Percentiles rank a stretch among this genome's conserved stretches.
These are phyloP conservation scores for Centroberyx gerrardi DNA, from an alignment of 2,797 vertebrate species.

Conservation along the genomic window DNA sequence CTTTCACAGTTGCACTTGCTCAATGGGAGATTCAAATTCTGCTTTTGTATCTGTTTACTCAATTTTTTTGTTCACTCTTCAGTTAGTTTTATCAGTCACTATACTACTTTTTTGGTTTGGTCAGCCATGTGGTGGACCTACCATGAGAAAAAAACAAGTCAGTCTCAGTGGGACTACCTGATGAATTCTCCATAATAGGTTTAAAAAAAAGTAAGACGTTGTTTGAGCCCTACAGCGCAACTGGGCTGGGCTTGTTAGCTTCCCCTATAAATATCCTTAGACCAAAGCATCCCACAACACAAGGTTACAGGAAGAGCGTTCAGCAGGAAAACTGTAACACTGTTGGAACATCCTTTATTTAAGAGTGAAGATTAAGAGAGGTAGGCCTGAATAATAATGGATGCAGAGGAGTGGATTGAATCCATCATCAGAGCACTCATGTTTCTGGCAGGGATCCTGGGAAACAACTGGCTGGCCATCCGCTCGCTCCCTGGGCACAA, in stretches of 20 bases:
- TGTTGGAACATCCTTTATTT: not conserved
- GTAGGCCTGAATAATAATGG: constrained; percentile 55
- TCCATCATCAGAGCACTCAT: constrained; percentile 76
- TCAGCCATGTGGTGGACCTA: not conserved
- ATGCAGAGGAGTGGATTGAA: constrained; percentile 61
- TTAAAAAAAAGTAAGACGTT: not conserved
- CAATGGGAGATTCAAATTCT: too few species aligned
- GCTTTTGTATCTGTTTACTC: too few species aligned
- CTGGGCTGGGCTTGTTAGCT: constrained; percentile 40
- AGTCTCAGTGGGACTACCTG: not conserved
- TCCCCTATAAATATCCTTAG: constrained; percentile 54
- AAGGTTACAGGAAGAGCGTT: not conserved
- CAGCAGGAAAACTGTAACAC: not conserved
- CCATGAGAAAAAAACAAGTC: not conserved
- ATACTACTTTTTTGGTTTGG: too few species aligned
- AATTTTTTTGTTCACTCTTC: too few species aligned
- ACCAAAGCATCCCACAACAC: constrained; percentile 8
- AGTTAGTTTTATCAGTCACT: too few species aligned
- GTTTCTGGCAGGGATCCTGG: constrained; percentile 82
- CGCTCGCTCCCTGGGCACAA: constrained; percentile 73
- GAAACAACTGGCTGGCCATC: constrained; percentile 84
- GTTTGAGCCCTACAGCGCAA: not conserved
- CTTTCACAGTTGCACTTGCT: too few species aligned
- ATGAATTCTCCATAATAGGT: too few species aligned
- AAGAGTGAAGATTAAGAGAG: not conserved